Percentiles rank a stretch among this genome's conserved stretches.
Evolutionary conservation across 2,888 invertebrate species (phyloP).

Genomic region (Thecophora atra): DNA sequence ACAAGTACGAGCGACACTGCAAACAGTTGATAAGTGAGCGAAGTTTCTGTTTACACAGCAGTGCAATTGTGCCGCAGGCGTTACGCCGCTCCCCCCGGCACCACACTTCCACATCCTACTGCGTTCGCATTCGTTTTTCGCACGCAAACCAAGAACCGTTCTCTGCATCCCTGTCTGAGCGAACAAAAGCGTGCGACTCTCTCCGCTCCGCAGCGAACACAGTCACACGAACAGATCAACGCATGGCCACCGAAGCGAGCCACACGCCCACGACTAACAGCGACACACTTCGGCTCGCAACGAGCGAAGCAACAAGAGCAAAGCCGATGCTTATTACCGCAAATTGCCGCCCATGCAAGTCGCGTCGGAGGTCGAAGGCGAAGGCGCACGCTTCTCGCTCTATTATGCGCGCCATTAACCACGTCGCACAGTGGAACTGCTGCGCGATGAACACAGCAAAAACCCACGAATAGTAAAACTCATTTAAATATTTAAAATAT

Average conservation of each 20-base stretch:
- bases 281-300: constrained; percentile 19
- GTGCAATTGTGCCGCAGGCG: not conserved
- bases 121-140: constrained; percentile 14
- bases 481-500: too few species aligned
- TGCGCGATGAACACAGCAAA: not conserved
- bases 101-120: not conserved
- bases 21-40: not conserved
- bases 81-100: not conserved
- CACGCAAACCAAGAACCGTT: not conserved
- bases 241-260: not conserved
- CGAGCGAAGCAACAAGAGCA: constrained; percentile 27
- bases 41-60: constrained; percentile 1
- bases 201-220: constrained; percentile 14
- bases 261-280: constrained; percentile 5
- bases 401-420: constrained; percentile 46
- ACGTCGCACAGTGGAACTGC: constrained; percentile 14
- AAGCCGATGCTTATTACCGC: constrained; percentile 1
- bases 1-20: constrained; percentile 45
- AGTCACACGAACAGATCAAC: not conserved
- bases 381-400: constrained; percentile 41
- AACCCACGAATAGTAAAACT: too few species aligned
- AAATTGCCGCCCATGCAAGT: constrained; percentile 19
- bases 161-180: constrained; percentile 45
- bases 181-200: constrained; percentile 48
- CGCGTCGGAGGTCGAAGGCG: constrained; percentile 36